phyloP scores from a whole-genome alignment of 2,113 vertebrate genomes.

The Athene cunicularia region DNA sequence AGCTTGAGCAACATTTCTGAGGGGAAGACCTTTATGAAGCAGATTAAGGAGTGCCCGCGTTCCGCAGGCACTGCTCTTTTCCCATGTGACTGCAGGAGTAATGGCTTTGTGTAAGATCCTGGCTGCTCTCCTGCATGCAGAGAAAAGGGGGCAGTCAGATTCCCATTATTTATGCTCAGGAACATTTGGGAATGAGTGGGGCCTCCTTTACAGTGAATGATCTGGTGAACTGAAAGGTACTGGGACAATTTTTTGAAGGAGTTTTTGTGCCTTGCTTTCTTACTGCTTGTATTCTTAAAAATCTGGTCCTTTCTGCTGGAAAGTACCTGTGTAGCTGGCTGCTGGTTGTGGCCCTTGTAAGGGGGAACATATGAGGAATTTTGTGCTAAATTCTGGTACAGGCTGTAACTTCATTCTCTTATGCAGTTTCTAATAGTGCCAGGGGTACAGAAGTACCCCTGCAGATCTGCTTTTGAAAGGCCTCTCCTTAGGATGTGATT shows the following conservation, averaged over 20 bases:
- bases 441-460: too few relatives aligned
- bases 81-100: neutral
- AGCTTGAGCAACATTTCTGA: conserved; percentile 52
- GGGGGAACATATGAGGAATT: neutral
- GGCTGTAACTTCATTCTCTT: neutral
- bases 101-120: neutral
- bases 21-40: conserved; percentile 52
- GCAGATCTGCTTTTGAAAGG: neutral
- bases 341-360: neutral
- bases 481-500: neutral
- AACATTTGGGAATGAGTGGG: neutral
- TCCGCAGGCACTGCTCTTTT: conserved; percentile 2
- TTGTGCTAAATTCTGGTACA: neutral
- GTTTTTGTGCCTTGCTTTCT: neutral
- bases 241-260: neutral
- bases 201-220: neutral
- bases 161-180: neutral
- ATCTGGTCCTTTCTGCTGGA: neutral
- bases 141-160: neutral
- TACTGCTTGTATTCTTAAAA: neutral
- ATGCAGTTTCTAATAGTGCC: neutral
- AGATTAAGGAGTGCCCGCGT: neutral
- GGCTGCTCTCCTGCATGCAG: neutral
- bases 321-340: neutral
- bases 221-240: accelerated